Evolutionary conservation across 2,113 vertebrate species (phyloP).

Genomic region (Clarias macrocephalus): DNA sequence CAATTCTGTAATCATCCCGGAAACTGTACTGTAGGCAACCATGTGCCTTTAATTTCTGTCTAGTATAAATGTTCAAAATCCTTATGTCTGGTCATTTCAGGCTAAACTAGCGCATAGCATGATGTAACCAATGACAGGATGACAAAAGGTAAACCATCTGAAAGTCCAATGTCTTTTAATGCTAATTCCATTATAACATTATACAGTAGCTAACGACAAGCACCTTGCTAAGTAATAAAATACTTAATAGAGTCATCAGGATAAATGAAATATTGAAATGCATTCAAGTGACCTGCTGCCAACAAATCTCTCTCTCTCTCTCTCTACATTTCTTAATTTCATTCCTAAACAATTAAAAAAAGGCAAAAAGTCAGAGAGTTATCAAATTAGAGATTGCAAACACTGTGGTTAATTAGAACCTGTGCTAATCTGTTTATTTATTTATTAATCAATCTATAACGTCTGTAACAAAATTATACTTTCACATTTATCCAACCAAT

Average conservation of each 20-base stretch:
- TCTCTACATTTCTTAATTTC: not conserved
- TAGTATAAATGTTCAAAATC: not conserved
- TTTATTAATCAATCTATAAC: slow-evolving; percentile 75
- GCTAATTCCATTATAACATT: not conserved
- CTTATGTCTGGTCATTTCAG: not conserved
- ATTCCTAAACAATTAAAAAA: not conserved
- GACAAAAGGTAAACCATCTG: not conserved
- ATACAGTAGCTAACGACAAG: too few relatives aligned
- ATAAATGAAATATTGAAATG: too few relatives aligned
- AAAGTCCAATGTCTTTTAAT: not conserved
- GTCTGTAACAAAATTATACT: not conserved
- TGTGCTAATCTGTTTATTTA: slow-evolving; percentile 63
- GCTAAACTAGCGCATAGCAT: not conserved
- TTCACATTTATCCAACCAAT: not conserved
- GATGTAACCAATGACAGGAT: not conserved
- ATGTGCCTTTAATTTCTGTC: not conserved
- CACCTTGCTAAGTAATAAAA: too few relatives aligned
- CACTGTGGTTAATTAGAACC: not conserved
- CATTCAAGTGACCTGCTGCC: too few relatives aligned
- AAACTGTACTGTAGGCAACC: too few relatives aligned
- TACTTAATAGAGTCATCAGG: too few relatives aligned
- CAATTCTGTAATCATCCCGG: too few relatives aligned
- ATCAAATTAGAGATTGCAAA: not conserved
- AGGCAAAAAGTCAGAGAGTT: not conserved
- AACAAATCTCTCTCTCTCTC: too few relatives aligned